Percentiles rank a stretch among this genome's conserved stretches.
Evolutionary conservation across 2,113 vertebrate species (phyloP).

Genomic region (Speoplatyrhinus poulsoni): DNA sequence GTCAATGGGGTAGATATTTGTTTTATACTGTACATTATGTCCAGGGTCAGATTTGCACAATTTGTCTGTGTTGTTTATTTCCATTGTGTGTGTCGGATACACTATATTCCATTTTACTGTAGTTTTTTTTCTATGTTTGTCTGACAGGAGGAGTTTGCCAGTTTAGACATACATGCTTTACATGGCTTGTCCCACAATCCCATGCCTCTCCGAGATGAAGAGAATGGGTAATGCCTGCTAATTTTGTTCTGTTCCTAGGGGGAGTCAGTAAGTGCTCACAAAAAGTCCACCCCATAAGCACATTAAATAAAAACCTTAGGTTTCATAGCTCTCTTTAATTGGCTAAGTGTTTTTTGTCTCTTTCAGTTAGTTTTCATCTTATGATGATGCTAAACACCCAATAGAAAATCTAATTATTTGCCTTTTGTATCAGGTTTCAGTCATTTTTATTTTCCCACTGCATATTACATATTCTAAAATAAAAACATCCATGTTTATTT

Average conservation of each 20-base stretch:
- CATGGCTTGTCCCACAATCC: constrained; percentile 66
- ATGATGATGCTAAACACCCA: background rate
- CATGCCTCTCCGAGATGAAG: constrained; percentile 62
- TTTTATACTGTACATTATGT: no score
- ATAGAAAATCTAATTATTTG: no score
- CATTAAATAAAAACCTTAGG: background rate
- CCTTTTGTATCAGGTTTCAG: no score
- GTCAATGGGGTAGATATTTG: no score
- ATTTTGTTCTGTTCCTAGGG: background rate
- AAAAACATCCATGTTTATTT: no score
- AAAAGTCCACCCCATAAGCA: background rate
- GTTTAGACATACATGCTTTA: constrained; percentile 59
- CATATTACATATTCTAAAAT: no score
- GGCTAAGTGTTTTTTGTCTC: background rate
- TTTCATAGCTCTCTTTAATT: background rate
- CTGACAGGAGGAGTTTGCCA: constrained; percentile 71
- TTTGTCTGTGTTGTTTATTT: constrained; percentile 34
- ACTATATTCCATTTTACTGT: constrained; percentile 6
- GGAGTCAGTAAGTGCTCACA: background rate
- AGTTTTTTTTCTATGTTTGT: constrained; percentile 67
- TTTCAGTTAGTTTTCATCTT: background rate
- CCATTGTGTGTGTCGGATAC: constrained; percentile 15
- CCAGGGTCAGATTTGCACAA: background rate
- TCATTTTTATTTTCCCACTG: no score
- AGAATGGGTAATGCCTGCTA: constrained; percentile 57